Base-by-base conservation (phyloP, 2,113 vertebrate genomes). In the Microtus oregoni region DNA sequence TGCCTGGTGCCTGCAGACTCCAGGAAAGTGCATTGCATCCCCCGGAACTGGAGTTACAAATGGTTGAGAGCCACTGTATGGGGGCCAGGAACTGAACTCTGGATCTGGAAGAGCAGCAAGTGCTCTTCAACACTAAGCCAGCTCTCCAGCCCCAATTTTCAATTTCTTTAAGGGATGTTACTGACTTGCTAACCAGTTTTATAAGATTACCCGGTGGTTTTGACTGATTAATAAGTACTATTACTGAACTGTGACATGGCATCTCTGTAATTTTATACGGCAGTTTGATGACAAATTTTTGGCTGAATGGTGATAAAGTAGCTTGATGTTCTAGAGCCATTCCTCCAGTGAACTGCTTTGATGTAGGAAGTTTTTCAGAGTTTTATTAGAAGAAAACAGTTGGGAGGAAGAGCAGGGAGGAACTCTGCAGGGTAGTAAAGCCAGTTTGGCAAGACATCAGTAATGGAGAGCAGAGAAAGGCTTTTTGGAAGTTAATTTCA, bases 211-310 rank as follows among this genome's bases (percentile, higher is more conserved):
- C 5, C 30, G 61, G 55, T 96, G n/a, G 90, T 95, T n/a, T 90
- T 93, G 90, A 93, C 26, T 86, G 77, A 90, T 55, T 95, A 91
- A 95, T 97, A 94, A 88, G 38, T 95, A 82, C 58, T 86, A 6
- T 83, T 94, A 35, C 1, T 10, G 14, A 88, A 67, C 32, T 92
- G 32, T 12, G 67, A 90, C 81, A 50, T 63, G 79, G 86, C 47
- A 55, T 0, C 2, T 95, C 41, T 95, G 22, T 41, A 50, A 68
- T 11, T 86, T 95, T 96, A 89, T 94, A 20, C 90, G 75, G 65
- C 75, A 87, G 13, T 7, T 70, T 8, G 58, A 90, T 97, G 94
- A 96, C 87, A 89, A 94, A 96, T 81, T 95, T n/a, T 92, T 86
- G 47, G 12, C 72, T 95, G 9, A 44, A 19, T 12, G 95, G 13